Percentiles rank a stretch among this genome's conserved stretches.
phyloP scores from a whole-genome alignment of 2,888 invertebrate species.

The Gandaritis pyraliata region DNA sequence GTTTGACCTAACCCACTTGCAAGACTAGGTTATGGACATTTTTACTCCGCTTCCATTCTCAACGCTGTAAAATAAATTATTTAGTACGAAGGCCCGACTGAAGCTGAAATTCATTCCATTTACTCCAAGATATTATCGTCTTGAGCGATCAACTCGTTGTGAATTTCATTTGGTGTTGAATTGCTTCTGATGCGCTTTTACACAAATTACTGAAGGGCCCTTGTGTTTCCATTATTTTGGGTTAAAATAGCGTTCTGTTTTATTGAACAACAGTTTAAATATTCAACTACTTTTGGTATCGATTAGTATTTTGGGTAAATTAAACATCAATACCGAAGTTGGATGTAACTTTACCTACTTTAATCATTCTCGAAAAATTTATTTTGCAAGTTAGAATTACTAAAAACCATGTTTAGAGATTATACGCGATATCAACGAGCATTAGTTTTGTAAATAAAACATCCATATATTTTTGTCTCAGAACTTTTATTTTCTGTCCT shows the following conservation, averaged over 20 bases:
- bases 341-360: too few species aligned
- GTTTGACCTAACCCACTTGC: conserved; percentile 26
- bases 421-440: too few species aligned
- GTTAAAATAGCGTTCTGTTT: background rate
- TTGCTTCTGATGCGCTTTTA: conserved; percentile 34
- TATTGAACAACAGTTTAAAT: background rate
- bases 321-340: too few species aligned
- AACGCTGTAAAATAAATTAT: conserved; percentile 41
- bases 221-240: background rate
- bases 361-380: too few species aligned
- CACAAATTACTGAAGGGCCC: conserved; percentile 3
- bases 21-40: conserved; percentile 29
- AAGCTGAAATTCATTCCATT: conserved; percentile 53
- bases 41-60: conserved; percentile 32
- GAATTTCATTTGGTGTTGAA: conserved; percentile 44
- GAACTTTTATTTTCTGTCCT: conserved; percentile 1
- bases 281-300: too few species aligned
- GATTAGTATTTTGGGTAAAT: too few species aligned
- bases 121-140: conserved; percentile 46
- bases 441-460: background rate
- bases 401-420: too few species aligned
- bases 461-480: background rate
- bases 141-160: conserved; percentile 44
- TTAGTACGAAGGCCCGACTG: conserved; percentile 32
- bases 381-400: too few species aligned